phyloP scores from a whole-genome alignment of 2,888 invertebrate species.

The Thereva unica region DNA sequence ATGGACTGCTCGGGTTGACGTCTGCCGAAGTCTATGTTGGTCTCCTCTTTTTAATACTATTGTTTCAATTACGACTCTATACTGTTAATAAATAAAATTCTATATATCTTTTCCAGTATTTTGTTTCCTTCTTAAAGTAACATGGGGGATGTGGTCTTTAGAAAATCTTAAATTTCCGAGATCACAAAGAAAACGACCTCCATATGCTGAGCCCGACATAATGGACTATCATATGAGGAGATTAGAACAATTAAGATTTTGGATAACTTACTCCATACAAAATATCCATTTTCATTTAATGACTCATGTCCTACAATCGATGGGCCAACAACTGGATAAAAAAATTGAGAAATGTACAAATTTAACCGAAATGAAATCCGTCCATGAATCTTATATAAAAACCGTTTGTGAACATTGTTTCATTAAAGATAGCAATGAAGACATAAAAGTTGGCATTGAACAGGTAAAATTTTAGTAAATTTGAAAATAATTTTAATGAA shows the following conservation, averaged over 20 bases:
- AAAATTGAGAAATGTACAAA: constrained; percentile 49
- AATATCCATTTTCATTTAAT: constrained; percentile 62
- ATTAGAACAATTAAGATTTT: constrained; percentile 61
- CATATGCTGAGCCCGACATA: constrained; percentile 50
- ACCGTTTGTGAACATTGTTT: constrained; percentile 52
- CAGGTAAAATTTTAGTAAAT: constrained; percentile 43
- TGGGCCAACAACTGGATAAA: constrained; percentile 51
- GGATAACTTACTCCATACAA: constrained; percentile 62
- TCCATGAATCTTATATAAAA: constrained; percentile 54
- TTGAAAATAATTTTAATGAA: neutral
- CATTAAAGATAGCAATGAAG: constrained; percentile 43
- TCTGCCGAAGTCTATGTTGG: no score
- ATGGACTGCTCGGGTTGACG: no score
- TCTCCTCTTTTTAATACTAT: no score
- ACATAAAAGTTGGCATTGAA: constrained; percentile 48
- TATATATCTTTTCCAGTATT: constrained; percentile 52
- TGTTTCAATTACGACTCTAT: neutral
- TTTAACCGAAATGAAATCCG: constrained; percentile 50
- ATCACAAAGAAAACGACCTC: constrained; percentile 44
- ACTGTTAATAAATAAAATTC: no score
- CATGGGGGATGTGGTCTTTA: constrained; percentile 62
- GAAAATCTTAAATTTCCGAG: constrained; percentile 58
- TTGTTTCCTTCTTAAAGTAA: constrained; percentile 61
- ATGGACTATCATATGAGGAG: constrained; percentile 55
- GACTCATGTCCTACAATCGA: constrained; percentile 58